Percentiles rank a stretch among this genome's conserved stretches.
These are phyloP conservation scores for Mustela nigripes DNA, from an alignment of 2,113 vertebrate genomes.

Conservation along the genomic window DNA sequence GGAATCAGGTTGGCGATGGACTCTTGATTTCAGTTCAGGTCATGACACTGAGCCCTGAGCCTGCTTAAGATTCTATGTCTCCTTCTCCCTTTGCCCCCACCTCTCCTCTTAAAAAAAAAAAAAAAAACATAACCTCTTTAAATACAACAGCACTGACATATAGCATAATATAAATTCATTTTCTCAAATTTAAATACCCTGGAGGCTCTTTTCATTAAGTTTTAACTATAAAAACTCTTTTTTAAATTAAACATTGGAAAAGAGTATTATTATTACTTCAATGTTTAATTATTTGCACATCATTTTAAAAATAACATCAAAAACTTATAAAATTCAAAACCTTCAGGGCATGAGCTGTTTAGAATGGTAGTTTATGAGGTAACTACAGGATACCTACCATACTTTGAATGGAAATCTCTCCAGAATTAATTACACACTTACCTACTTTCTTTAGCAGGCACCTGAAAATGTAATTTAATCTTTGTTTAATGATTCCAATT, in stretches of 20 bases:
- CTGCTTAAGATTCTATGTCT: neutral
- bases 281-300: neutral
- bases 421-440: slow-evolving; percentile 7
- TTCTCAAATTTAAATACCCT: slow-evolving; percentile 36
- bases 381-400: neutral
- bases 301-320: neutral
- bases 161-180: neutral
- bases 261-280: neutral
- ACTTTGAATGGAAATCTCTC: slow-evolving; percentile 1
- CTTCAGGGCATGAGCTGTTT: neutral
- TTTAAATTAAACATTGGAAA: neutral
- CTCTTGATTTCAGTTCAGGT: neutral
- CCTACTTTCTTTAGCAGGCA: neutral
- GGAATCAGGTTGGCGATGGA: neutral
- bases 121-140: neutral
- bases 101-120: neutral
- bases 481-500: neutral
- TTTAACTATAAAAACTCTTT: slow-evolving; percentile 12
- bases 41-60: neutral
- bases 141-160: neutral
- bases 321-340: slow-evolving; percentile 28
- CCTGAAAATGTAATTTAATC: neutral
- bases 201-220: neutral
- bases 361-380: neutral
- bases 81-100: neutral